Percentiles rank a stretch among this genome's conserved stretches.
Conservation (phyloP, 2,113 vertebrate species). For the Myodes glareolus region DNA sequence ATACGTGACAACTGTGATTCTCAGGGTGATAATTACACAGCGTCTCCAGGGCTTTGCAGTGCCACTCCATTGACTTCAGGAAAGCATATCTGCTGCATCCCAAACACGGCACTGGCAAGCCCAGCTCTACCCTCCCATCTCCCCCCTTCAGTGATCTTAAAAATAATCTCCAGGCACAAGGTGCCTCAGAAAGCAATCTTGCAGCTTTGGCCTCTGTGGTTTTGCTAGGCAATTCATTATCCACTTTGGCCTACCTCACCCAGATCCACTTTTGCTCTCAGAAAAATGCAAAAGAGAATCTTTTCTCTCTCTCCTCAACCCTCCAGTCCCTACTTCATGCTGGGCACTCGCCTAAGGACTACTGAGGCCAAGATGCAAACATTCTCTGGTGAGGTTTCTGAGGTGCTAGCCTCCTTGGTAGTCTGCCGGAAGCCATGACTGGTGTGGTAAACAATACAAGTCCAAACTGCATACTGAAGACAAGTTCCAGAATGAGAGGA, state of each 20-base stretch:
- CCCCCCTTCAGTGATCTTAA: constrained; percentile 71
- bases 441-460: not conserved
- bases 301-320: not conserved
- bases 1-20: constrained; percentile 78
- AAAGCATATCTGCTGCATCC: constrained; percentile 68
- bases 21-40: constrained; percentile 73
- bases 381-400: not conserved
- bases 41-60: constrained; percentile 72
- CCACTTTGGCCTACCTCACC: not conserved
- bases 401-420: no score
- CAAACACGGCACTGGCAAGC: constrained; percentile 57
- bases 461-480: not conserved
- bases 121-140: constrained; percentile 34
- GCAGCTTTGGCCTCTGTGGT: not conserved
- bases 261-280: not conserved
- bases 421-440: not conserved
- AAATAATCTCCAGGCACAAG: constrained; percentile 37
- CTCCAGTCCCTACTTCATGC: not conserved
- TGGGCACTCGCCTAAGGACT: not conserved
- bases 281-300: not conserved
- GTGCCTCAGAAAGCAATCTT: not conserved
- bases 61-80: constrained; percentile 71
- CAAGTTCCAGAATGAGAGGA: not conserved
- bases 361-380: not conserved
- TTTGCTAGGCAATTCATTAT: constrained; percentile 12